Percentiles rank a stretch among this genome's conserved stretches.
phyloP scores from a whole-genome alignment of 2,113 vertebrate species.

The Capreolus pygargus region DNA sequence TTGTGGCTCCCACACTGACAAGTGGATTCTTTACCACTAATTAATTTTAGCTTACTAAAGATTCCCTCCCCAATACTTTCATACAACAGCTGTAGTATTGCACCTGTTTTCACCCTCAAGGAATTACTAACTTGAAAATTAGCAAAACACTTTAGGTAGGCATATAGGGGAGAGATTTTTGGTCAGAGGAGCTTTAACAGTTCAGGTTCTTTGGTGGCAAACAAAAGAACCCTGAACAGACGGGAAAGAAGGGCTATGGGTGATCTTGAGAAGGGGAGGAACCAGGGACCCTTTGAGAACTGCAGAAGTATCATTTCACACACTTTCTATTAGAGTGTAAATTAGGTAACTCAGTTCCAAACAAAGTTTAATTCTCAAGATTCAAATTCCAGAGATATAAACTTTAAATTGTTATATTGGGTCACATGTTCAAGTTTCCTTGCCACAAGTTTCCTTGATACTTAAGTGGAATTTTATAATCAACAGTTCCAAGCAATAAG shows the following conservation, averaged over 20 bases:
- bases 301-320: not conserved
- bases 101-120: not conserved
- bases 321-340: not conserved
- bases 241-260: not conserved
- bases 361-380: not conserved
- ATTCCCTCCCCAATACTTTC: not conserved
- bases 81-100: not conserved
- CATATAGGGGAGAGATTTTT: not conserved
- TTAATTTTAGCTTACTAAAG: not conserved
- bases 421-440: not conserved
- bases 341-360: not conserved
- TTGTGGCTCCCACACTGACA: not conserved
- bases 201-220: not conserved
- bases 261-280: not conserved
- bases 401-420: not conserved
- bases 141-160: not conserved
- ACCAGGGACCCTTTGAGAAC: not conserved
- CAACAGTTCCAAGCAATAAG: not conserved
- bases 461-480: not conserved
- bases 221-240: not conserved
- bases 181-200: not conserved
- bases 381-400: not conserved
- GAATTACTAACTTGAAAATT: not conserved
- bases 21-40: not conserved
- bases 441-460: not conserved